Evolutionary conservation across 2,888 invertebrate genomes (phyloP).

Genomic region (Sinotaia quadrata): DNA sequence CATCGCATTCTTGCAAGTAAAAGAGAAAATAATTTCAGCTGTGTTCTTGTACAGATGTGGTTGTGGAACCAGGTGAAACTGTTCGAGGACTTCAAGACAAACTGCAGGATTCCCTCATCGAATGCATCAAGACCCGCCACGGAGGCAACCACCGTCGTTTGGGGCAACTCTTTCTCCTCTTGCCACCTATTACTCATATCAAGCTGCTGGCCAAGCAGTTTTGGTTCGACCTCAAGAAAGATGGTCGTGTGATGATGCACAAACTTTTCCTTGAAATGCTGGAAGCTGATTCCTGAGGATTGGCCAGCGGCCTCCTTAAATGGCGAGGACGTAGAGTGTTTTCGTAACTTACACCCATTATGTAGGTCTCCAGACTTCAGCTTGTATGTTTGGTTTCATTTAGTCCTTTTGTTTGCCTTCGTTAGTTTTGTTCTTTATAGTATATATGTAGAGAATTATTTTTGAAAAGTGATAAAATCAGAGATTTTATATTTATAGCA

Average conservation of each 20-base stretch:
- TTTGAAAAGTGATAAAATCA: no score
- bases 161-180: slow-evolving; percentile 84
- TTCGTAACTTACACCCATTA: not conserved
- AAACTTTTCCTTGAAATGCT: slow-evolving; percentile 97
- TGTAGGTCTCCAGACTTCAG: not conserved
- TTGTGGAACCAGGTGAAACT: slow-evolving; percentile 88
- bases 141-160: slow-evolving; percentile 79
- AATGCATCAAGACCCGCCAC: slow-evolving; percentile 82
- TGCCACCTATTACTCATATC: slow-evolving; percentile 91
- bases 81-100: slow-evolving; percentile 90
- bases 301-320: slow-evolving; percentile 15
- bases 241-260: slow-evolving; percentile 93
- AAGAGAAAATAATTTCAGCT: no score
- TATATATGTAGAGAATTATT: no score
- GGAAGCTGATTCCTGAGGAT: slow-evolving; percentile 75
- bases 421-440: no score
- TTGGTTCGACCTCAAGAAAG: slow-evolving; percentile 90
- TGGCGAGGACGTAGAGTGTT: not conserved
- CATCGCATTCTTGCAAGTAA: no score
- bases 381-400: no score
- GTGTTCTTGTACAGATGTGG: slow-evolving; percentile 84
- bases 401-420: no score
- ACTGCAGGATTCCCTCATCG: slow-evolving; percentile 88
- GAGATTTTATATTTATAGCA: no score
- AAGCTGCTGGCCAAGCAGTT: slow-evolving; percentile 91